These are phyloP conservation scores for Polymixis lichenea DNA, from an alignment of 2,888 invertebrate genomes.

Conservation along the genomic window DNA sequence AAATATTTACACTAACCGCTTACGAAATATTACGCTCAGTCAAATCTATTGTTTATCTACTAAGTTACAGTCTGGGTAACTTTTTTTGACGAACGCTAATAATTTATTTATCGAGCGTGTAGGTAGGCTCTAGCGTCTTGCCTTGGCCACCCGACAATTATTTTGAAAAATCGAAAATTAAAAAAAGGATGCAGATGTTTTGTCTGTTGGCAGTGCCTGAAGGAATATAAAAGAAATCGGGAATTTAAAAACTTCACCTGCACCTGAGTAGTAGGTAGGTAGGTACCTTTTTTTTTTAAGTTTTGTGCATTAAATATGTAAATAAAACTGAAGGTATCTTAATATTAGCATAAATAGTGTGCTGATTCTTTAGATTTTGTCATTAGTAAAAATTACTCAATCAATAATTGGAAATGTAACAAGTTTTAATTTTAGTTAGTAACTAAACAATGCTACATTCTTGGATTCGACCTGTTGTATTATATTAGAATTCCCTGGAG, in stretches of 20 bases:
- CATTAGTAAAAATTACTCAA: background rate
- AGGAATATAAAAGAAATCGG: background rate
- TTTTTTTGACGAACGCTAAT: background rate
- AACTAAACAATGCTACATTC: background rate
- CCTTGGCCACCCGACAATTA: background rate
- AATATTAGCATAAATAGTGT: background rate
- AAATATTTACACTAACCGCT: slow-evolving; percentile 82
- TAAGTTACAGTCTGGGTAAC: slow-evolving; percentile 18
- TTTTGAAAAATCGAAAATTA: slow-evolving; percentile 10
- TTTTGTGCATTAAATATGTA: background rate
- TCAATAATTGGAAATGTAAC: background rate
- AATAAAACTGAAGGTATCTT: background rate
- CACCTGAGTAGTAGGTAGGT: background rate
- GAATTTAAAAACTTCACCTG: background rate
- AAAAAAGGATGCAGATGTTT: background rate
- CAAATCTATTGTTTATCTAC: slow-evolving; percentile 37
- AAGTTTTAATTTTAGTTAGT: background rate
- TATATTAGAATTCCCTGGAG: slow-evolving; percentile 7
- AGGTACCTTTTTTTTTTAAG: background rate
- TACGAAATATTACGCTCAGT: slow-evolving; percentile 52
- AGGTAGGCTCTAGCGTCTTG: slow-evolving; percentile 34
- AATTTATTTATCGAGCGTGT: slow-evolving; percentile 11
- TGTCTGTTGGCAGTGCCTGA: background rate
- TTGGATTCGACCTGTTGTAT: background rate
- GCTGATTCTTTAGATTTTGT: background rate